Evolutionary conservation across 2,888 invertebrate species (phyloP).

Genomic region (Gandaritis pyraliata): DNA sequence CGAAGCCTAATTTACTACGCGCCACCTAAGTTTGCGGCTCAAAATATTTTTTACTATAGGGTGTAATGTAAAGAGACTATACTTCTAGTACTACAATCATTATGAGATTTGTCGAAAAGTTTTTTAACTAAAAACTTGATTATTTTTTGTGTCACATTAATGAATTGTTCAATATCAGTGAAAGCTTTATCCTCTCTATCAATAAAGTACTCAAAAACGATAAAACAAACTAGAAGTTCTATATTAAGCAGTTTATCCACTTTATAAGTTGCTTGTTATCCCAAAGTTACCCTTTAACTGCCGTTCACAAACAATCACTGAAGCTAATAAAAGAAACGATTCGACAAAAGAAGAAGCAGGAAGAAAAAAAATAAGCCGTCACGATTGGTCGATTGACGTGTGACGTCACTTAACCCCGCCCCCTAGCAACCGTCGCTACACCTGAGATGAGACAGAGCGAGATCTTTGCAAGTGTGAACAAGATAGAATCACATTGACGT

Average conservation of each 20-base stretch:
- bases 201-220: conserved; percentile 20
- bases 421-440: conserved; percentile 81
- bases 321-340: conserved; percentile 67
- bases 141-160: too few species aligned
- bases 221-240: conserved; percentile 39
- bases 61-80: too few species aligned
- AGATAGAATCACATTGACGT: conserved; percentile 68
- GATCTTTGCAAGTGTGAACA: conserved; percentile 63
- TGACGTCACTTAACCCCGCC: conserved; percentile 81
- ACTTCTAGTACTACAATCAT: too few species aligned
- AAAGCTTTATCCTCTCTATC: neutral
- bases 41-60: too few species aligned
- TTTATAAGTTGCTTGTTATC: conserved; percentile 60
- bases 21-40: too few species aligned
- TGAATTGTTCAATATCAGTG: neutral
- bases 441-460: conserved; percentile 77
- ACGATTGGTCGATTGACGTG: conserved; percentile 67
- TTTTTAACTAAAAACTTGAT: too few species aligned
- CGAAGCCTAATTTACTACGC: neutral
- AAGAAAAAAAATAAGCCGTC: conserved; percentile 65
- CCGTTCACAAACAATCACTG: conserved; percentile 58
- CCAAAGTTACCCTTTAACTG: conserved; percentile 58
- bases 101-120: too few species aligned
- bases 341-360: conserved; percentile 65
- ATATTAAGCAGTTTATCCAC: conserved; percentile 49